Evolutionary conservation across 2,888 invertebrate genomes (phyloP).

Genomic region (Halocaridina rubra): DNA sequence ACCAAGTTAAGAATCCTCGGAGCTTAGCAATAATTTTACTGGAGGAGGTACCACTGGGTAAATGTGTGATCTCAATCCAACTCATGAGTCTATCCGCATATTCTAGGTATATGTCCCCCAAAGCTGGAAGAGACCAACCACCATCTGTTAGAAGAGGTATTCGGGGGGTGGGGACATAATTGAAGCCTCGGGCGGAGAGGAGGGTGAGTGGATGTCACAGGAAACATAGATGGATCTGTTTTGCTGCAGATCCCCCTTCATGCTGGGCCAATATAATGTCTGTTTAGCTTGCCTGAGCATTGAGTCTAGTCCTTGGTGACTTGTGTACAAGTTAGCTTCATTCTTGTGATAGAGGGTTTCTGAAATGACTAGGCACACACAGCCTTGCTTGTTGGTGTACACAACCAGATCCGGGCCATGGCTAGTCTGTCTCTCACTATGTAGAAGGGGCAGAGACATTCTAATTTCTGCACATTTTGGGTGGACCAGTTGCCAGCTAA

Average conservation of each 20-base stretch:
- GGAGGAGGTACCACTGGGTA: slow-evolving; percentile 3
- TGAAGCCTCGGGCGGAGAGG: neutral
- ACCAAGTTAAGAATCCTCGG: neutral
- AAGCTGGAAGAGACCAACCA: neutral
- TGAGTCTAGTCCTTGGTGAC: no score
- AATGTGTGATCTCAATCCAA: neutral
- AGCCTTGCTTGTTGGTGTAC: neutral
- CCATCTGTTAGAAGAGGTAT: neutral
- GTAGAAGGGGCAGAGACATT: neutral
- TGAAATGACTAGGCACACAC: neutral
- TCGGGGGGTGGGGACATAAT: neutral
- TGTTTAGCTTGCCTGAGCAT: no score
- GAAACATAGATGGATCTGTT: neutral
- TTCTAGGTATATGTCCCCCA: neutral
- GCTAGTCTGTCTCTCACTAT: neutral
- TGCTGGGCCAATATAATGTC: neutral
- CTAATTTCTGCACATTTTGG: neutral
- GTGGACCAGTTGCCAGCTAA: neutral
- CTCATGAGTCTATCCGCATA: neutral
- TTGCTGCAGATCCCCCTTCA: neutral
- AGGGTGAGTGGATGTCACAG: neutral
- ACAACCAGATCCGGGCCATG: neutral
- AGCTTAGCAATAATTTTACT: neutral
- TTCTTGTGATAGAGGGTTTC: neutral
- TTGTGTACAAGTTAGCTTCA: neutral